A percentile compares a stretch with the other conserved stretches of the same genome.
Evolutionary conservation across 1,140 invertebrate genomes (phyloP).

Genomic region (Drosophila truncata): DNA sequence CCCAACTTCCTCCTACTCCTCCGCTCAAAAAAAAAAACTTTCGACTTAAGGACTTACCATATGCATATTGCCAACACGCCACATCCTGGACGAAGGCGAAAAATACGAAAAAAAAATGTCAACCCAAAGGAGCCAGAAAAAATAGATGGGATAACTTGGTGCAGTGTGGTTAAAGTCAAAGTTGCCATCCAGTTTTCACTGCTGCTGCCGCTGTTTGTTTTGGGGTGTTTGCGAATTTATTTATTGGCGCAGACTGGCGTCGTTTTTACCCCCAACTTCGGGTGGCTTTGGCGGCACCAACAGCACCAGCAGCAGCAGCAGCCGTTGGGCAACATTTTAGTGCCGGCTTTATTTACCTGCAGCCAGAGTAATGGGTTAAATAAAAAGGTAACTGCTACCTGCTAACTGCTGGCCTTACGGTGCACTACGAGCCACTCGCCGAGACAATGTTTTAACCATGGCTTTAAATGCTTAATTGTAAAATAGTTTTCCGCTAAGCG

Average conservation of each 20-base stretch:
- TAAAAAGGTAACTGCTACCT: slow-evolving; percentile 57
- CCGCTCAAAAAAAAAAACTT: slow-evolving; percentile 2
- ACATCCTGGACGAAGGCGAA: slow-evolving; percentile 29
- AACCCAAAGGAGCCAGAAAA: slow-evolving; percentile 46
- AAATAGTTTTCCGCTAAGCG: slow-evolving; percentile 54
- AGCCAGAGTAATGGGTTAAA: slow-evolving; percentile 61
- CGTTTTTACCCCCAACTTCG: slow-evolving; percentile 23
- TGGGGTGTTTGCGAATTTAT: slow-evolving; percentile 61
- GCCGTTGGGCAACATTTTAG: slow-evolving; percentile 59
- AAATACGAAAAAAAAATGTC: slow-evolving; percentile 23
- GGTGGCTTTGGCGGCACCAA: slow-evolving; percentile 24
- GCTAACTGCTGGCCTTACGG: slow-evolving; percentile 23
- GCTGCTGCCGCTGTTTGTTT: slow-evolving; percentile 46
- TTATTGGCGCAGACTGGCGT: slow-evolving; percentile 58
- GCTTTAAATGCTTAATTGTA: slow-evolving; percentile 67
- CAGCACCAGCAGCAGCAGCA: neutral
- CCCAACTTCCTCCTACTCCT: neutral
- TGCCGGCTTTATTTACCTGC: slow-evolving; percentile 54
- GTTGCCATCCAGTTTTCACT: slow-evolving; percentile 35
- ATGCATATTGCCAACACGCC: slow-evolving; percentile 54
- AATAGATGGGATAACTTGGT: slow-evolving; percentile 54
- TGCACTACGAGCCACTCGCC: slow-evolving; percentile 23
- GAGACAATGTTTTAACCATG: slow-evolving; percentile 56
- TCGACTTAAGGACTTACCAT: slow-evolving; percentile 50
- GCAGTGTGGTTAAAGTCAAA: slow-evolving; percentile 55